A percentile compares a stretch with the other conserved stretches of the same genome.
These are phyloP conservation scores for Chlorocebus sabaeus DNA, from an alignment of 2,113 vertebrate species.

Conservation along the genomic window DNA sequence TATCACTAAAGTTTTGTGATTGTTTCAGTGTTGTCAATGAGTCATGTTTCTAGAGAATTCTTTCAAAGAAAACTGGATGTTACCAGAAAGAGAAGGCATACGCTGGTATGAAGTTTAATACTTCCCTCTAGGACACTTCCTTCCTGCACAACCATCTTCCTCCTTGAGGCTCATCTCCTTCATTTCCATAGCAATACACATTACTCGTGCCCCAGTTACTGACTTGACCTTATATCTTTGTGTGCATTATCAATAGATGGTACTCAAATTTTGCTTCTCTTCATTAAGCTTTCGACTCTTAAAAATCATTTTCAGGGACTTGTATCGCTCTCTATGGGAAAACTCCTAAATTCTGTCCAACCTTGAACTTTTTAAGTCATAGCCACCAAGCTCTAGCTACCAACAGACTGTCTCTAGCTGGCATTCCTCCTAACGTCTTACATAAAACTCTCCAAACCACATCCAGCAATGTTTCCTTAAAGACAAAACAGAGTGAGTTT, in stretches of 20 bases:
- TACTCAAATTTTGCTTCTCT: not conserved
- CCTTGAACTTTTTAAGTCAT: not conserved
- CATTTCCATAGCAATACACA: not conserved
- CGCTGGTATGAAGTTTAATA: not conserved
- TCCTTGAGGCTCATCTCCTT: not conserved
- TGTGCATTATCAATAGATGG: accelerated
- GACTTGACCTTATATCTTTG: not conserved
- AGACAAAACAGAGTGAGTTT: not conserved
- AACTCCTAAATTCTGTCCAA: not conserved
- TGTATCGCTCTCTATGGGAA: not conserved
- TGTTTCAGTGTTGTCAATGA: not conserved
- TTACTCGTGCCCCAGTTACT: not conserved
- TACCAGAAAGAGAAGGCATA: not conserved
- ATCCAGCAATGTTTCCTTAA: not conserved
- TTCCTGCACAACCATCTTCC: not conserved
- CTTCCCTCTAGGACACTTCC: not conserved
- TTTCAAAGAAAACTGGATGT: not conserved
- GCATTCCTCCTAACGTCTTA: not conserved
- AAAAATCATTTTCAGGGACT: not conserved
- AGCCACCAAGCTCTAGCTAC: not conserved
- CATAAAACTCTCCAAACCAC: not conserved
- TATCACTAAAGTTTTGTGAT: not conserved
- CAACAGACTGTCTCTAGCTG: accelerated
- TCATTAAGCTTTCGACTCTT: not conserved
- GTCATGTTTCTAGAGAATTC: not conserved